Evolutionary conservation across 2,113 vertebrate genomes (phyloP), one percentile per base, ranked within the genome.

Genomic region (Mastomys natalensis): DNA sequence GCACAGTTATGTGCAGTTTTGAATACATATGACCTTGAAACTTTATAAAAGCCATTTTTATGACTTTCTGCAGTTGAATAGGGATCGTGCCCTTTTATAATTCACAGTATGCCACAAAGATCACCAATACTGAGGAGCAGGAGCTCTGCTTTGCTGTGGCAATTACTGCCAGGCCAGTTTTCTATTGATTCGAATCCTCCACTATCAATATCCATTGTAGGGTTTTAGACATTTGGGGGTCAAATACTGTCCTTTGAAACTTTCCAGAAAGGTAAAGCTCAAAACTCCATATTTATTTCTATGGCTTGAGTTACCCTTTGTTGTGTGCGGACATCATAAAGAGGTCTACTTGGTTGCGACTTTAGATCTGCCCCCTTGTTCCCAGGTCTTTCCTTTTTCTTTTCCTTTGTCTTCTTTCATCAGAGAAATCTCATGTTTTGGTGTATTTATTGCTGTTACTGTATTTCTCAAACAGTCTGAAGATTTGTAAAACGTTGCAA

Each of bases 371-470:
- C 92, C 95, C 96, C 76, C 97, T 97, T 95, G n/a, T 97, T 98
- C 94, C 87, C 62, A 96, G 96, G 94, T 97, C 95, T 98, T 98
- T 98, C 94, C 98, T 96, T 96, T 76, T 15, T 12, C 0, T 6
- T 98, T 98, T 97, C 77, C 98, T 98, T 98, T 98, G 95, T 98
- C 96, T 98, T 95, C 94, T 97, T 98, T 98, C 97, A 93, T 97
- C 95, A 95, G 97, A 98, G 93, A 89, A 98, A 96, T 98, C 95
- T 98, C 96, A 98, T 96, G 94, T 98, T 97, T 98, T 90, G 37
- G 85, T 97, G 90, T 98, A 97, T 97, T 98, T 98, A 98, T 92
- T 97, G 97, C 74, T 93, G 68, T 97, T 97, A 91, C 90, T 98
- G 80, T 97, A 98, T 97, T 97, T 98, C 98, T 97, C 98, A 97